These are phyloP conservation scores for Choreutis nemorana DNA, from an alignment of 2,888 invertebrate genomes.

Conservation along the genomic window DNA sequence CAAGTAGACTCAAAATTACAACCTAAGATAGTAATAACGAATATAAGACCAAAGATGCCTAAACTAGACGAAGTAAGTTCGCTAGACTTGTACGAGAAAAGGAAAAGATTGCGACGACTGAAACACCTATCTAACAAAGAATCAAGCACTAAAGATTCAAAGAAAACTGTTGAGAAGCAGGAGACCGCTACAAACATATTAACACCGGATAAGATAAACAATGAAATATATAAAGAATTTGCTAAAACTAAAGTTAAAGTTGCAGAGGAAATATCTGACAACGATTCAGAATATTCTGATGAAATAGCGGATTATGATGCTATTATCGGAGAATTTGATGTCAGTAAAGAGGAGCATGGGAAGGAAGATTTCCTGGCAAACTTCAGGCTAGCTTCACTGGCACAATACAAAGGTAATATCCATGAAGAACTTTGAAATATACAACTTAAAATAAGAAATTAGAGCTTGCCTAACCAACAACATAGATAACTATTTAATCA, in stretches of 20 bases:
- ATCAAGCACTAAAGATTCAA: too few relatives aligned
- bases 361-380: conserved; percentile 69
- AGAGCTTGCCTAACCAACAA: too few relatives aligned
- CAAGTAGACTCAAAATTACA: conserved; percentile 44
- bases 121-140: conserved; percentile 39
- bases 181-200: conserved; percentile 32
- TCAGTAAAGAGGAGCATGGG: conserved; percentile 38
- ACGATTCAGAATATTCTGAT: conserved; percentile 57
- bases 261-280: conserved; percentile 45
- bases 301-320: conserved; percentile 49
- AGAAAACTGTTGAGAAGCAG: conserved; percentile 18
- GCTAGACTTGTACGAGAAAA: conserved; percentile 63
- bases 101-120: conserved; percentile 47
- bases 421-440: too few relatives aligned
- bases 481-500: too few relatives aligned
- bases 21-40: conserved; percentile 48
- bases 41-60: conserved; percentile 30
- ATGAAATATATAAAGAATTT: conserved; percentile 48
- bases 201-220: conserved; percentile 43
- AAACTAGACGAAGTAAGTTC: conserved; percentile 45
- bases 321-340: conserved; percentile 60
- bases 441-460: too few relatives aligned
- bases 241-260: conserved; percentile 26
- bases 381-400: conserved; percentile 70
- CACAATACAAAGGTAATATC: conserved; percentile 70